Base-by-base conservation (phyloP, 37 sponge, comb jelly and placozoan genomes). In the Chondrosia reniformis region DNA sequence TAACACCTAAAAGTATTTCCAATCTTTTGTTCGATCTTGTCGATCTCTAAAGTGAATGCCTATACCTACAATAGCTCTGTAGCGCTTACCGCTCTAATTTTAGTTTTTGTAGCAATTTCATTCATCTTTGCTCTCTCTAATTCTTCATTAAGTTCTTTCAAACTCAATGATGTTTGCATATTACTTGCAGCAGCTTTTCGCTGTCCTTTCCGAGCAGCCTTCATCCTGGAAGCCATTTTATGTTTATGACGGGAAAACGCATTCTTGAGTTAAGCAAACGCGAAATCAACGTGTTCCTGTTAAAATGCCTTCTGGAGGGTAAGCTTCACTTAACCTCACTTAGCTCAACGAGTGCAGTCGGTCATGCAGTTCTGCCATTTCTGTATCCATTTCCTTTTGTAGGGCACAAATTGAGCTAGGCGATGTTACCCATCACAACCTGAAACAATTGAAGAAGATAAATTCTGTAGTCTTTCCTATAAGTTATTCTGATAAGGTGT, bases 381-480 rank as follows among this genome's bases (percentile, higher is more conserved):
- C n/a, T n/a, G n/a, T n/a, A n/a, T n/a, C n/a, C n/a, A n/a, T 13
- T 64, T 36, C 36, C 33, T 64, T 10, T 19, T 64, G 25, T 21
- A 64, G 66, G 36, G 74, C 41, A 2, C 30, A 72, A 9, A 74
- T 86, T 45, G 98, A 97, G 59, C 75, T 97, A 39, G 98, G 98
- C 24, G 98, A 95, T 30, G 77, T 97, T 33, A 97, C 98, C 10
- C 93, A 78, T 13, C 98, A 97, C 77, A 97, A 97, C 78, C 74
- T 97, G 30, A 89, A 85, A 69, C 96, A 97, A 78, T 59, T 94
- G 54, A 91, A 87, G 67, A 92, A 84, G 40, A 58, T 97, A 33
- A 97, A 97, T 65, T 74, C 93, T 10, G 98, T 92, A 13, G 88
- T 94, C 4, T 92, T 97, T 73, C 98, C 98, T 4, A 87, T 97